Evolutionary conservation across 2,888 invertebrate genomes (phyloP).

Genomic region (Nomada fabriciana): DNA sequence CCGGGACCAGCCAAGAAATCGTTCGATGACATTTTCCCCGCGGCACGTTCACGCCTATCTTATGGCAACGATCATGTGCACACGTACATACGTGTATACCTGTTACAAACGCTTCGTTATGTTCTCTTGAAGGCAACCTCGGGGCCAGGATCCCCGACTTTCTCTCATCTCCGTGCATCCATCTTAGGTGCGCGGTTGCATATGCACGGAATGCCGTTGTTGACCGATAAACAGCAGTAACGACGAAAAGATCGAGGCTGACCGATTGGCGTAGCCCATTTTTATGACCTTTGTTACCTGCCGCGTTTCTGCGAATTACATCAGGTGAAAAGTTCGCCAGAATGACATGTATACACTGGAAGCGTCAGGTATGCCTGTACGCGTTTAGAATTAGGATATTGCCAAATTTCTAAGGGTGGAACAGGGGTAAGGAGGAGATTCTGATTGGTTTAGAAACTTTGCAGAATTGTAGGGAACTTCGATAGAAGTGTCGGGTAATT

Average conservation of each 20-base stretch:
- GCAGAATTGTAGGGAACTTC: too few relatives aligned
- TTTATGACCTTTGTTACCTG: background rate
- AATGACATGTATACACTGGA: too few relatives aligned
- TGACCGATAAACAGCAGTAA: slow-evolving; percentile 51
- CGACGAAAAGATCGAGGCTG: slow-evolving; percentile 25
- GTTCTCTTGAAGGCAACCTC: slow-evolving; percentile 46
- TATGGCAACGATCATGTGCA: slow-evolving; percentile 29
- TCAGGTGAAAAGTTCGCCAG: background rate
- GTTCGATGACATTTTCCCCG: slow-evolving; percentile 55
- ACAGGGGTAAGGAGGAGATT: too few relatives aligned
- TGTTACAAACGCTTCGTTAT: slow-evolving; percentile 45
- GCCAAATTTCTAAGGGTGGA: too few relatives aligned
- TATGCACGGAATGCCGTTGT: slow-evolving; percentile 58
- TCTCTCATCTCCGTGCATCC: slow-evolving; percentile 65
- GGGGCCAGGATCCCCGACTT: slow-evolving; percentile 59
- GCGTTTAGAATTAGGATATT: too few relatives aligned
- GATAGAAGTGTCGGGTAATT: too few relatives aligned
- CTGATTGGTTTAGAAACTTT: too few relatives aligned
- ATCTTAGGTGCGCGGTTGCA: slow-evolving; percentile 58
- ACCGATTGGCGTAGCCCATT: slow-evolving; percentile 33
- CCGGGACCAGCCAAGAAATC: background rate
- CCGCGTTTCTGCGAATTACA: background rate
- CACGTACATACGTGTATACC: slow-evolving; percentile 19
- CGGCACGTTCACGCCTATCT: slow-evolving; percentile 57
- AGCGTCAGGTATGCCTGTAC: too few relatives aligned